Percentiles rank a stretch among this genome's conserved stretches.
These are phyloP conservation scores for Tuberolachnus salignus DNA, from an alignment of 2,888 invertebrate species.

Conservation along the genomic window DNA sequence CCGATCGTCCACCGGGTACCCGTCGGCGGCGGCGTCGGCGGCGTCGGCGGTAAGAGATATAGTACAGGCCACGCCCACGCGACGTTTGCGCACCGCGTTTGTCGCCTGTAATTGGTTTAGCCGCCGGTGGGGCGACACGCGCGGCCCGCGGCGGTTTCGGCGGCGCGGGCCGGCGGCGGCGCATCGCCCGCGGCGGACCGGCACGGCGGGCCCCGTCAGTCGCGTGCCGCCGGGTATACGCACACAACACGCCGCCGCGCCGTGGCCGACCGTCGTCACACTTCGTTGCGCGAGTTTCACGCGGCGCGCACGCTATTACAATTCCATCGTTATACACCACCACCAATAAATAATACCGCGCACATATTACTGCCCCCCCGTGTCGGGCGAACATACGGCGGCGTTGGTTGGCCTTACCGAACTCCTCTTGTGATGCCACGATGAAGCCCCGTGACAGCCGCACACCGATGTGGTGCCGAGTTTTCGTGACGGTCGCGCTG, in stretches of 20 bases:
- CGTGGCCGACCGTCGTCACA: slow-evolving; percentile 7
- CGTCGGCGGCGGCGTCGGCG: slow-evolving; percentile 2
- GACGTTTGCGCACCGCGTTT: slow-evolving; percentile 52
- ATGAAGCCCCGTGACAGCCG: slow-evolving; percentile 40
- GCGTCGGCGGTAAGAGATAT: background rate
- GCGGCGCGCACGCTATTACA: background rate
- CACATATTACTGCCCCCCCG: no score
- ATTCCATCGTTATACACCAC: no score
- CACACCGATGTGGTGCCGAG: slow-evolving; percentile 8
- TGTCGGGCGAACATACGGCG: background rate
- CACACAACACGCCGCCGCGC: background rate
- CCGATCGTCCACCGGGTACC: slow-evolving; percentile 19
- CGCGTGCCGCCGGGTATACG: slow-evolving; percentile 47
- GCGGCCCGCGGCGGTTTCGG: slow-evolving; percentile 49
- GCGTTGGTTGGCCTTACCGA: background rate
- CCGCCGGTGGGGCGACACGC: slow-evolving; percentile 53
- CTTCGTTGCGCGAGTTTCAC: slow-evolving; percentile 9
- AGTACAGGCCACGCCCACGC: slow-evolving; percentile 33
- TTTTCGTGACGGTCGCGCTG: slow-evolving; percentile 14
- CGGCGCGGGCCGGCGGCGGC: background rate
- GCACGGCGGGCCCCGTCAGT: slow-evolving; percentile 19
- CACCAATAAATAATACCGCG: no score
- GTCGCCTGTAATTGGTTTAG: slow-evolving; percentile 55
- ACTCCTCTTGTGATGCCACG: slow-evolving; percentile 32
- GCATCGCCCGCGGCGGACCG: slow-evolving; percentile 14